Evolutionary conservation across 2,113 vertebrate species (phyloP).

Genomic region (cattle (Bos taurus)): DNA sequence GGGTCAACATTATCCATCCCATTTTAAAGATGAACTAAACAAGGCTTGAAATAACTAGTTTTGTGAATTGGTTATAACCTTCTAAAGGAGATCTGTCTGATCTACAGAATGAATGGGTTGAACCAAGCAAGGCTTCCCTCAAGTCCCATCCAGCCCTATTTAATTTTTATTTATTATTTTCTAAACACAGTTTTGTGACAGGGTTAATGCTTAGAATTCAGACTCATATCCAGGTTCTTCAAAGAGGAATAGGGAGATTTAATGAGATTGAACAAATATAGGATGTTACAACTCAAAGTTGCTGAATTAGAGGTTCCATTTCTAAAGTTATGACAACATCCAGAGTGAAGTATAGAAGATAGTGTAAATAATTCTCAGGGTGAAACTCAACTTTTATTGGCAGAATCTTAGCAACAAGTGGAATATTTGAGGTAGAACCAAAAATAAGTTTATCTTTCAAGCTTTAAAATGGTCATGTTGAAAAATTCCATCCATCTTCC

Average conservation of each 20-base stretch:
- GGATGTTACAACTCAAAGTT: not conserved
- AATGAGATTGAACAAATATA: not conserved
- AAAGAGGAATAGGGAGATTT: not conserved
- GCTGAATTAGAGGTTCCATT: not conserved
- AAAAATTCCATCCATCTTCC: slow-evolving; percentile 42
- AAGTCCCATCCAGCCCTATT: not conserved
- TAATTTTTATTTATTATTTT: not conserved
- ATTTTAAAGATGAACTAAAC: not conserved
- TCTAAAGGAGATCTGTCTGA: not conserved
- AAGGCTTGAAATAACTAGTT: not conserved
- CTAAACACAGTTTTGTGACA: not conserved
- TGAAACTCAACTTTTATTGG: slow-evolving; percentile 17
- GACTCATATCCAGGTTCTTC: not conserved
- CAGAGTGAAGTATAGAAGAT: slow-evolving; percentile 52
- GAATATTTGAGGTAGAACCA: slow-evolving; percentile 54
- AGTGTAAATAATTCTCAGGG: slow-evolving; percentile 8
- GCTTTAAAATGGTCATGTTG: slow-evolving; percentile 44
- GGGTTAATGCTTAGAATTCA: not conserved
- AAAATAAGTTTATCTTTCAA: slow-evolving; percentile 36
- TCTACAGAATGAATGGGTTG: not conserved
- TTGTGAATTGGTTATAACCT: not conserved
- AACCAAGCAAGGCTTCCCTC: not conserved
- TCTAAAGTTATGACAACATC: slow-evolving; percentile 39
- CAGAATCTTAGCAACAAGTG: slow-evolving; percentile 58
- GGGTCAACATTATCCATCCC: not conserved